A percentile compares a stretch with the other conserved stretches of the same genome.
phyloP scores from a whole-genome alignment of 2,113 vertebrate species.

The Emydura subglobosa region DNA sequence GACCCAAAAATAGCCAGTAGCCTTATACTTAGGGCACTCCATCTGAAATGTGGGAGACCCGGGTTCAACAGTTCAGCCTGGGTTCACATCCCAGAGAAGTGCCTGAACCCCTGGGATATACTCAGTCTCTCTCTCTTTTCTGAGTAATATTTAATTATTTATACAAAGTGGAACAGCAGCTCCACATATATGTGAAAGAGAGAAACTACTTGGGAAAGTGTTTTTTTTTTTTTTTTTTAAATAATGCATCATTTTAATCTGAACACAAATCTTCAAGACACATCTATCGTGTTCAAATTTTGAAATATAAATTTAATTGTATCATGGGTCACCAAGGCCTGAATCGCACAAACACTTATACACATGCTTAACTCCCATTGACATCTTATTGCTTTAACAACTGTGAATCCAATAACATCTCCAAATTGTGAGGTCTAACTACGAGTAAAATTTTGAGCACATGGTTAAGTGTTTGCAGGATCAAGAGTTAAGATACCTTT shows the following conservation, averaged over 20 bases:
- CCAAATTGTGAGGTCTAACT: not conserved
- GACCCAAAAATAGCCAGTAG: not conserved
- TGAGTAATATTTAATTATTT: not conserved
- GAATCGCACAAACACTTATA: not conserved
- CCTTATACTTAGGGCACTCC: not conserved
- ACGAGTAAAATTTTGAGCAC: not conserved
- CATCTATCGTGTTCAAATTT: not conserved
- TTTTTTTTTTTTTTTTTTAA: not conserved
- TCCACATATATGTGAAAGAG: not conserved
- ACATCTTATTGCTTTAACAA: not conserved
- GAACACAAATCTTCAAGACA: not conserved
- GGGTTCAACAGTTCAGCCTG: not conserved
- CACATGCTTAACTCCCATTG: not conserved
- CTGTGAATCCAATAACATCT: not conserved
- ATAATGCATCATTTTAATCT: not conserved
- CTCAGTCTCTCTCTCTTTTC: not conserved
- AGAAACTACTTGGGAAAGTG: not conserved
- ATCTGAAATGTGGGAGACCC: not conserved
- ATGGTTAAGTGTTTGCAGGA: not conserved
- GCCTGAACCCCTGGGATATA: not conserved
- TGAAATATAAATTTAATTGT: not conserved
- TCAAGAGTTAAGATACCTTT: not conserved
- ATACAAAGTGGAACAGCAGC: not conserved
- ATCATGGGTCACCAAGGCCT: not conserved
- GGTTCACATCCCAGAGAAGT: not conserved